A percentile compares a stretch with the other conserved stretches of the same genome.
These are phyloP conservation scores for Athripsodes cinereus DNA, from an alignment of 2,888 invertebrate genomes.

Conservation along the genomic window DNA sequence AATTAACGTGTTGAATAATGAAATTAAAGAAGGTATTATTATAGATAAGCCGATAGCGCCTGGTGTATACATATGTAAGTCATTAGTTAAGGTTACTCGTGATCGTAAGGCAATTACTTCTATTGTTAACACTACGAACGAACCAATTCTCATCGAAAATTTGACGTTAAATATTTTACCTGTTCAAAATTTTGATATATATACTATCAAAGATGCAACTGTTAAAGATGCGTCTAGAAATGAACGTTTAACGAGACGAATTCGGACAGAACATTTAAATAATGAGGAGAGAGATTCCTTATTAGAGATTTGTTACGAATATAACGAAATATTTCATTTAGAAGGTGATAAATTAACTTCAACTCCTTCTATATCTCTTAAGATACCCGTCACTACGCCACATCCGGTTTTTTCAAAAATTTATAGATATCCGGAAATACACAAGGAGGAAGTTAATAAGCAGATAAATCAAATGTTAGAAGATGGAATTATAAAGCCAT, in stretches of 20 bases:
- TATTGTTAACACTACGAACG: neutral
- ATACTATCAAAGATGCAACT: neutral
- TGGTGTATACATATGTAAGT: neutral
- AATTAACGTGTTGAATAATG: neutral
- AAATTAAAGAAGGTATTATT: neutral
- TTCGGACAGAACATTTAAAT: slow-evolving; percentile 27
- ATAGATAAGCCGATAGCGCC: neutral
- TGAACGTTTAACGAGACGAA: neutral
- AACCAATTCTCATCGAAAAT: neutral
- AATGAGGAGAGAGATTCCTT: slow-evolving; percentile 28
- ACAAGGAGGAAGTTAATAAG: slow-evolving; percentile 30
- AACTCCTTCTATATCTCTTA: slow-evolving; percentile 28
- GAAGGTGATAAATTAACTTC: slow-evolving; percentile 28
- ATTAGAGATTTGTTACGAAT: slow-evolving; percentile 24
- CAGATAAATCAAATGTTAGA: slow-evolving; percentile 30
- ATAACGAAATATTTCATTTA: slow-evolving; percentile 28
- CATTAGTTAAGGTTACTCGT: neutral
- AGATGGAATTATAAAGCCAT: slow-evolving; percentile 29
- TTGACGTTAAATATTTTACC: neutral
- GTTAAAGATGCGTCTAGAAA: neutral
- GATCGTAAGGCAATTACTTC: neutral
- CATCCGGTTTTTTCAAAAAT: slow-evolving; percentile 29
- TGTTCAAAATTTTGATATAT: neutral
- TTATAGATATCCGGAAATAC: slow-evolving; percentile 31
- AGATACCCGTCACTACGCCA: slow-evolving; percentile 27